Base-by-base conservation (phyloP, 2,797 vertebrate species). In the Cryptoprocta ferox region DNA sequence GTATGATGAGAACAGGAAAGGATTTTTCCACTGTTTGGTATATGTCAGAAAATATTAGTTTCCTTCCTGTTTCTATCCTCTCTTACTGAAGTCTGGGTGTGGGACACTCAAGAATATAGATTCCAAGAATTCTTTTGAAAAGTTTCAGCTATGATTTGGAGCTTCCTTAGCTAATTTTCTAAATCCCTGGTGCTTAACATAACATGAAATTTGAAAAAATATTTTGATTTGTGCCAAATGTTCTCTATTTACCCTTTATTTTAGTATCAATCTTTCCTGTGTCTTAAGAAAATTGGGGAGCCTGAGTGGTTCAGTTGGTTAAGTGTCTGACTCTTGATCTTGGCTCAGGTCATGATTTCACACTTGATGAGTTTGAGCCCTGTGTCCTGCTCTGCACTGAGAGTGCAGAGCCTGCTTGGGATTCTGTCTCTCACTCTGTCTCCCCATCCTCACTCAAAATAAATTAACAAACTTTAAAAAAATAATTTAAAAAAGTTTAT, bases 401-500 rank as follows among this genome's bases (percentile, higher is more conserved):
- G 18, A 59, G 56, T 19, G 8, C 56, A 59, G 56, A 59, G 19
- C 21, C 56, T 59, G 21, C 21, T 59, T 59, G 19, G 56, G 56
- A 59, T 59, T 59, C 56, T 24, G 19, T 59, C 56, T 59, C 7
- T 24, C 56, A 19, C 8, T 59, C 21, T 24, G 6, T 24, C 56
- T 59, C 0, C 8, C 56, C 8, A 21, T 8, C 8, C 0, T 0
- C 21, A 21, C 56, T 59, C 56, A 59, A 24, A 59, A 59, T 59
- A 59, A 59, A 9, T 56, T 24, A 59, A 59, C 9, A 59, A 24
- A 59, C 56, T 24, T 59, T 1, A 59, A 24, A 59, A 59, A 59
- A 24, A 1, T 21, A 59, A 21, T 59, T 59, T 3, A 9, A 59
- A 59, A 59, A 59, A 24, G 56, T 24, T 24, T 59, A 18, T 68